A percentile compares a stretch with the other conserved stretches of the same genome.
These are phyloP conservation scores for Ptychobarbus kaznakovi DNA, from an alignment of 2,797 vertebrate species.

Conservation along the genomic window DNA sequence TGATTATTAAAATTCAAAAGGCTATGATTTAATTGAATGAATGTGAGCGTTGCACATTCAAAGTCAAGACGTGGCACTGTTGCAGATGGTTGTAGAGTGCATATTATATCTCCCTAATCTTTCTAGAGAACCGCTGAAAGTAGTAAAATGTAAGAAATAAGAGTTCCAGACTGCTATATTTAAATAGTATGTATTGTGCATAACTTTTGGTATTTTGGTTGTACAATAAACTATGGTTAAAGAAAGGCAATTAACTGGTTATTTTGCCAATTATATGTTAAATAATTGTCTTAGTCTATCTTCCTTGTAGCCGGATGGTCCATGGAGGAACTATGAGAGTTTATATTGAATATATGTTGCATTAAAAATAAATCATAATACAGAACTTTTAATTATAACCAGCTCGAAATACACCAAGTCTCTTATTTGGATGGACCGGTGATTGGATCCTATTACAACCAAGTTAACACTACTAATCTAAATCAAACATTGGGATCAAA, in stretches of 20 bases:
- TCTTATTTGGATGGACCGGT: neutral
- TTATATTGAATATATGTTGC: too few relatives aligned
- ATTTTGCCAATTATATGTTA: too few relatives aligned
- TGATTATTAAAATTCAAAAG: neutral
- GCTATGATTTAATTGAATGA: neutral
- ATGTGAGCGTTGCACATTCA: neutral
- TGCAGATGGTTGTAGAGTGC: neutral
- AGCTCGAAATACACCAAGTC: neutral
- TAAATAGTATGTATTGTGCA: neutral
- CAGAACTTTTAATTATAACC: too few relatives aligned
- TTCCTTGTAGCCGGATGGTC: too few relatives aligned
- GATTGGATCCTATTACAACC: too few relatives aligned
- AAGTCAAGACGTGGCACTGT: neutral
- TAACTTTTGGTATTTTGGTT: neutral
- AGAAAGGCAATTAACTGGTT: too few relatives aligned
- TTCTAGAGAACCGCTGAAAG: neutral
- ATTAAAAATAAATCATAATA: too few relatives aligned
- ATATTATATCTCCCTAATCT: neutral
- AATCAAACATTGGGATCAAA: neutral
- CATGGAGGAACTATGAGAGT: too few relatives aligned
- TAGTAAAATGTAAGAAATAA: neutral
- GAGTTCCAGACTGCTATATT: neutral
- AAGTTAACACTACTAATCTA: too few relatives aligned
- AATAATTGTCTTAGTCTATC: too few relatives aligned
- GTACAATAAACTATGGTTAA: neutral